A percentile compares a stretch with the other conserved stretches of the same genome.
phyloP scores from a whole-genome alignment of 1,140 invertebrate species.

The Teleopsis dalmanni region DNA sequence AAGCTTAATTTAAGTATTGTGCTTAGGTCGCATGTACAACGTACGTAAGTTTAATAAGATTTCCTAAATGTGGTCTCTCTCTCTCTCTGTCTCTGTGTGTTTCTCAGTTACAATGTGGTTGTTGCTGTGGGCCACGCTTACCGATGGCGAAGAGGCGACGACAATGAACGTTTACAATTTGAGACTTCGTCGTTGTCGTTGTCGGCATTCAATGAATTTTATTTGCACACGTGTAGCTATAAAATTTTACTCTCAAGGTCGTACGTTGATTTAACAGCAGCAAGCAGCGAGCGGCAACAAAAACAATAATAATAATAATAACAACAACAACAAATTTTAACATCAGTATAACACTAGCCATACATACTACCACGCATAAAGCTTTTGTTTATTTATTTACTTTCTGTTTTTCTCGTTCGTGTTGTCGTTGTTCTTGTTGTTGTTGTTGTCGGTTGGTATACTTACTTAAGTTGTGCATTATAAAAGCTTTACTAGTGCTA shows the following conservation, averaged over 20 bases:
- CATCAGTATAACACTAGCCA: background rate
- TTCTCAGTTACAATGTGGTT: no score
- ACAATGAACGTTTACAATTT: no score
- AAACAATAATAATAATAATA: background rate
- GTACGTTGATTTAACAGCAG: background rate
- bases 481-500: no score
- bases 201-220: constrained; percentile 1
- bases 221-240: constrained; percentile 9
- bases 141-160: no score
- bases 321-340: background rate
- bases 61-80: no score
- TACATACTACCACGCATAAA: background rate
- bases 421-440: background rate
- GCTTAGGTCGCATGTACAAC: no score
- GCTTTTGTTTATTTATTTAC: background rate
- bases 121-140: no score
- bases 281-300: background rate
- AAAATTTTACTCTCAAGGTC: constrained; percentile 10
- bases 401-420: background rate
- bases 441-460: no score
- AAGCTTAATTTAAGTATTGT: no score
- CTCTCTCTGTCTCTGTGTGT: no score
- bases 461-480: no score
- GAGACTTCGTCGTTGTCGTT: background rate
- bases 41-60: no score